Conservation (phyloP, 2,888 invertebrate genomes). For the Esperia sulphurella region DNA sequence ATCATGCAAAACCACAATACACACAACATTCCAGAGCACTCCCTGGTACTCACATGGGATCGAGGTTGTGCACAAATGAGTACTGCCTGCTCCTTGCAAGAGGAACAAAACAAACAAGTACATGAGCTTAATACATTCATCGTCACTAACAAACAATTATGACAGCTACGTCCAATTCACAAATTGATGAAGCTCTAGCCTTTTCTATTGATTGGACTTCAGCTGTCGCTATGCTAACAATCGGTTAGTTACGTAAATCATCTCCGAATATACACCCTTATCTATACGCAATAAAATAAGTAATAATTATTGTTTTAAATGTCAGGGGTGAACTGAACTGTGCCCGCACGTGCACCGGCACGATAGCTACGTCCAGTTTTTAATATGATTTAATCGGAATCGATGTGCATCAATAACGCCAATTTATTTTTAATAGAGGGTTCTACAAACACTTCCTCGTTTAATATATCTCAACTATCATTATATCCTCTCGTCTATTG, state of each 20-base stretch:
- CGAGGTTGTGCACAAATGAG: slow-evolving; percentile 75
- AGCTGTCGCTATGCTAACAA: background rate
- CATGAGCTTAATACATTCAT: background rate
- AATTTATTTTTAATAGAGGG: slow-evolving; percentile 53
- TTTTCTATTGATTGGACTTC: background rate
- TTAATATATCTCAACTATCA: background rate
- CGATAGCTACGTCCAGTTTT: slow-evolving; percentile 27
- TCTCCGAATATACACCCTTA: too few species aligned
- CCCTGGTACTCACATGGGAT: slow-evolving; percentile 63
- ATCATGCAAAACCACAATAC: slow-evolving; percentile 28
- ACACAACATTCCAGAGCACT: slow-evolving; percentile 12
- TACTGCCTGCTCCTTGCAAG: slow-evolving; percentile 65
- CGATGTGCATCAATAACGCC: slow-evolving; percentile 52
- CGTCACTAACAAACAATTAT: background rate
- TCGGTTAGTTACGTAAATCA: background rate
- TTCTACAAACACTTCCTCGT: background rate
- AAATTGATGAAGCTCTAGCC: too few species aligned
- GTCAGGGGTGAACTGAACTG: slow-evolving; percentile 53
- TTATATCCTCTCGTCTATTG: background rate
- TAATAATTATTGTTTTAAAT: slow-evolving; percentile 21
- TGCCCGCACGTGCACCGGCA: slow-evolving; percentile 43
- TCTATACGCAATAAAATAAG: background rate
- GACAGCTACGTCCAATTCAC: background rate
- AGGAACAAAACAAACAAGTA: slow-evolving; percentile 20
- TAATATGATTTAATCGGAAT: slow-evolving; percentile 69